Evolutionary conservation across 1,140 invertebrate genomes (phyloP).

Genomic region (Latrodectus geometricus): DNA sequence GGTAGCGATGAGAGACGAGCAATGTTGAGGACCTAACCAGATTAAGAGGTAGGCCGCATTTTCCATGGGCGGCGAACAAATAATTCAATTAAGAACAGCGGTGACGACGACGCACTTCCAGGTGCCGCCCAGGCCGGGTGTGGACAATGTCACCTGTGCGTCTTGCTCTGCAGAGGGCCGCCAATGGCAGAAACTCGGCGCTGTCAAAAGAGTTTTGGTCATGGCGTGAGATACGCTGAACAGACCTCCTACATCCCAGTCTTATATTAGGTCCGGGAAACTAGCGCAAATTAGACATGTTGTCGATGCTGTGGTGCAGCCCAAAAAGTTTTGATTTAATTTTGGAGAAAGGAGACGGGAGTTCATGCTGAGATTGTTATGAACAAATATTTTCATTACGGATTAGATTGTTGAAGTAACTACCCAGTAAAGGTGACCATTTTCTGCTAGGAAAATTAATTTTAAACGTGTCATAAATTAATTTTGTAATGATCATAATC

Average conservation of each 20-base stretch:
- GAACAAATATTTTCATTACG: too few species aligned
- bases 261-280: neutral
- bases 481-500: too few species aligned
- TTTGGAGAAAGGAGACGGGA: neutral
- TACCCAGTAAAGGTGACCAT: too few species aligned
- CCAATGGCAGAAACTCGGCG: constrained; percentile 47
- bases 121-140: constrained; percentile 32
- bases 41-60: constrained; percentile 51
- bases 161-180: constrained; percentile 16
- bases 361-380: neutral
- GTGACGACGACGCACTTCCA: constrained; percentile 39
- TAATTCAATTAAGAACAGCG: constrained; percentile 52
- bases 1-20: constrained; percentile 44
- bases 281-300: neutral
- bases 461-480: too few species aligned
- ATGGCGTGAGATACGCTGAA: constrained; percentile 29
- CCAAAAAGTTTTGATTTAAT: neutral
- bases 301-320: neutral
- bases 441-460: too few species aligned
- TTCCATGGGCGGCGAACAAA: constrained; percentile 39
- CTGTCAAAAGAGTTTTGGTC: constrained; percentile 52
- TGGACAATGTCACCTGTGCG: constrained; percentile 60
- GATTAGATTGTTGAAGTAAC: too few species aligned
- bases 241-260: constrained; percentile 12
- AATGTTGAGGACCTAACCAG: constrained; percentile 17